phyloP scores from a whole-genome alignment of 2,797 vertebrate species.

The Microcaecilia unicolor region DNA sequence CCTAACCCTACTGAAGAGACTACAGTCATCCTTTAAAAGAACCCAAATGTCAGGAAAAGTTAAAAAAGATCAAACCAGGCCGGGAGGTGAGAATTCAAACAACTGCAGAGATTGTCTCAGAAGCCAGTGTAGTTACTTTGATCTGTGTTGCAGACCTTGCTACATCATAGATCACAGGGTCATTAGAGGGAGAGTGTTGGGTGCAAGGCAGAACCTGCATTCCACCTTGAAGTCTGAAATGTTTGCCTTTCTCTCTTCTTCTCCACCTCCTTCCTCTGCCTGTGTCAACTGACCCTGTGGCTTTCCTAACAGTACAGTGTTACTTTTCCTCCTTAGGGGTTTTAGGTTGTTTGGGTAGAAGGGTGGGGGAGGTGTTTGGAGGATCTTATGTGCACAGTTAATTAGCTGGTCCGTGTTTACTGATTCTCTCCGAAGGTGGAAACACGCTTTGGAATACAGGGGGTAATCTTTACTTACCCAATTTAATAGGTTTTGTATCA shows the following conservation, averaged over 20 bases:
- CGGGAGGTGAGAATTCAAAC: conserved; percentile 40
- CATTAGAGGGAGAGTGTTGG: conserved; percentile 35
- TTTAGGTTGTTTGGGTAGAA: too few species aligned
- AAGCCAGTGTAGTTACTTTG: conserved; percentile 47
- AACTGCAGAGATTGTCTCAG: conserved; percentile 34
- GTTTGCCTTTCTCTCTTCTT: conserved; percentile 41
- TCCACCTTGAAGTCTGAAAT: conserved; percentile 47
- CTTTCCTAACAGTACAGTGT: conserved; percentile 15
- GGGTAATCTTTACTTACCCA: too few species aligned
- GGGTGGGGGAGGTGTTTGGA: too few species aligned
- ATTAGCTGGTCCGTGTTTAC: too few species aligned
- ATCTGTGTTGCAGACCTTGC: conserved; percentile 40
- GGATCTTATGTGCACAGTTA: too few species aligned
- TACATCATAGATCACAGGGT: conserved; percentile 32
- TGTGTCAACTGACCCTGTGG: conserved; percentile 26
- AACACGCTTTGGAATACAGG: too few species aligned
- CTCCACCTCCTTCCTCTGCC: conserved; percentile 9
- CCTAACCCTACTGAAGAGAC: conserved; percentile 20
- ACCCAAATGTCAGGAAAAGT: conserved; percentile 29
- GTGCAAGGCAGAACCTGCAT: conserved; percentile 32
- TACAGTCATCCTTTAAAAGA: conserved; percentile 7
- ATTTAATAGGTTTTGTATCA: too few species aligned
- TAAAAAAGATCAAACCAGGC: conserved; percentile 26
- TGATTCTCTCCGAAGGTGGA: too few species aligned
- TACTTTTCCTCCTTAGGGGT: conserved; percentile 5